These are phyloP conservation scores for Mionectes olivaceus DNA, from an alignment of 2,797 vertebrate species.

Conservation along the genomic window DNA sequence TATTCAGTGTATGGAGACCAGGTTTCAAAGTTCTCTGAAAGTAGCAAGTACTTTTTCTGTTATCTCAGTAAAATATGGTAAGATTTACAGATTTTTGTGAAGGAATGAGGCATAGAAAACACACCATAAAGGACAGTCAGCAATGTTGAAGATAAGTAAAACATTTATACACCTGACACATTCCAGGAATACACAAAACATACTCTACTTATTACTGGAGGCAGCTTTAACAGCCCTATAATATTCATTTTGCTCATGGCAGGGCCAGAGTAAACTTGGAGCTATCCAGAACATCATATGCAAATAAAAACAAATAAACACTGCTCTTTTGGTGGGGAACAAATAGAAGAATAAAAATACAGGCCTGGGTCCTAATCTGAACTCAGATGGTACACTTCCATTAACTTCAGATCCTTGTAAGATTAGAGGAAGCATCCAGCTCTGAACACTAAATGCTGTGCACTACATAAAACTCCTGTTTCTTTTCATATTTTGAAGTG, in stretches of 20 bases:
- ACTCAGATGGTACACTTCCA: background rate
- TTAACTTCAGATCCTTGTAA: background rate
- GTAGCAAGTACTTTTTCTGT: background rate
- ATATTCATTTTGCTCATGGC: background rate
- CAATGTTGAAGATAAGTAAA: background rate
- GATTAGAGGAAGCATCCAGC: background rate
- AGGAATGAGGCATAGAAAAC: background rate
- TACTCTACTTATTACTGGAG: background rate
- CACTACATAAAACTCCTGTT: accelerated
- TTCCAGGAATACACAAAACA: background rate
- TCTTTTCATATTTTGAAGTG: background rate
- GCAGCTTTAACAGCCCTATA: background rate
- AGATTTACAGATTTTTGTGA: background rate
- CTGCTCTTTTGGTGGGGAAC: accelerated
- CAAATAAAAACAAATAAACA: background rate
- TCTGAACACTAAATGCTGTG: background rate
- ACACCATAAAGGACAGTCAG: background rate
- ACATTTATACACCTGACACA: background rate
- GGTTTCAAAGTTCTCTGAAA: background rate
- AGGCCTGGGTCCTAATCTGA: background rate
- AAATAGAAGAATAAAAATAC: background rate
- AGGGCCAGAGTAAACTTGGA: background rate
- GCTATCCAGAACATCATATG: background rate
- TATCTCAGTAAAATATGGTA: background rate
- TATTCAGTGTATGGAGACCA: accelerated